These are phyloP conservation scores for Poeciliopsis retropinna DNA, from an alignment of 2,113 vertebrate genomes.

Conservation along the genomic window DNA sequence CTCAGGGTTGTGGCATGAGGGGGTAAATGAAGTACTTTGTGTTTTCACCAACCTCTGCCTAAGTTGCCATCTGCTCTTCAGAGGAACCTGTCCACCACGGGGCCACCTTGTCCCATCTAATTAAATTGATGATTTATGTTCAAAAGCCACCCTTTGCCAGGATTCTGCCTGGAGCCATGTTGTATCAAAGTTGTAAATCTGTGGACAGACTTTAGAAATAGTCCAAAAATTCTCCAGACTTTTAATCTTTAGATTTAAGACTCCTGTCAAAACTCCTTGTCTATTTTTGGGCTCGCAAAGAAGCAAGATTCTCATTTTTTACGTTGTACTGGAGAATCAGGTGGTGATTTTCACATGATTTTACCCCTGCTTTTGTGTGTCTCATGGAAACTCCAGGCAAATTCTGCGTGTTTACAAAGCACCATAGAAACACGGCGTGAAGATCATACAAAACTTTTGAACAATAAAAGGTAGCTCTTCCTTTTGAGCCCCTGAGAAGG, in stretches of 20 bases:
- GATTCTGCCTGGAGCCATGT: background rate
- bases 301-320: too few species aligned
- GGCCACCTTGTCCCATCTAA: background rate
- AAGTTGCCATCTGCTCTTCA: background rate
- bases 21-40: background rate
- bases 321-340: too few species aligned
- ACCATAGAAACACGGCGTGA: too few species aligned
- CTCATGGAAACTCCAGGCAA: too few species aligned
- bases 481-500: slow-evolving; percentile 8
- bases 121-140: background rate
- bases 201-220: background rate
- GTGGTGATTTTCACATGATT: too few species aligned
- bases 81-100: background rate
- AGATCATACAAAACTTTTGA: too few species aligned
- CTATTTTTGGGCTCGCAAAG: too few species aligned
- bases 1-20: background rate
- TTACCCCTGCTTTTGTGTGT: too few species aligned
- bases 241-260: background rate
- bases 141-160: background rate
- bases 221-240: background rate
- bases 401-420: too few species aligned
- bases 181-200: background rate
- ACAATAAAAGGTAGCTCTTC: background rate
- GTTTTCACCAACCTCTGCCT: background rate
- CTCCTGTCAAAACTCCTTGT: background rate